These are phyloP conservation scores for Peromyscus attwateri DNA, from an alignment of 2,797 vertebrate species.

Conservation along the genomic window DNA sequence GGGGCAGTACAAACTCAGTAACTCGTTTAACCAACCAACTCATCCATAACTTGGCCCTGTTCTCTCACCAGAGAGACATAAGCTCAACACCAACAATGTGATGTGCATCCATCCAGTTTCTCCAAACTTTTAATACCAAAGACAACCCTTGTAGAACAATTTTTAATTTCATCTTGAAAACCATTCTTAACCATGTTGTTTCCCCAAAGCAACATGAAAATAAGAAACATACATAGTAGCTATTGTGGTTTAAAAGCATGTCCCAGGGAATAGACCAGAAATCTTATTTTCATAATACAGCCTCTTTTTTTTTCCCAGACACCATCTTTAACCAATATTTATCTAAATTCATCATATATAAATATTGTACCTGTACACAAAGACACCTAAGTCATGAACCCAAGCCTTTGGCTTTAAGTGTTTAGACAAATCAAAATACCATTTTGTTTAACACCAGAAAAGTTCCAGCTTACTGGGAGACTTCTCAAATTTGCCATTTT, in stretches of 20 bases:
- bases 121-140: conserved; percentile 80
- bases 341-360: conserved; percentile 80
- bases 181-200: conserved; percentile 82
- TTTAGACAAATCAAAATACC: conserved; percentile 82
- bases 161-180: conserved; percentile 80
- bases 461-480: conserved; percentile 85
- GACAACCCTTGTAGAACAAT: conserved; percentile 75
- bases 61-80: conserved; percentile 82
- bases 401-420: conserved; percentile 83
- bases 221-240: conserved; percentile 69
- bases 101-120: conserved; percentile 80
- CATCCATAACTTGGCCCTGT: conserved; percentile 72
- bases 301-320: conserved; percentile 78
- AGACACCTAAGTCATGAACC: conserved; percentile 82
- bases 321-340: conserved; percentile 81
- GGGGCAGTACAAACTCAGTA: not conserved
- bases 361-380: conserved; percentile 75
- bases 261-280: conserved; percentile 84
- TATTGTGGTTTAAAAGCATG: conserved; percentile 80
- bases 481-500: conserved; percentile 82
- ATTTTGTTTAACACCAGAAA: conserved; percentile 85
- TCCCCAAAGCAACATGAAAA: conserved; percentile 80
- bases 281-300: conserved; percentile 82
- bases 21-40: conserved; percentile 80
- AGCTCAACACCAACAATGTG: conserved; percentile 78